These are phyloP conservation scores for Idaea biselata DNA, from an alignment of 2,888 invertebrate genomes.

Conservation along the genomic window DNA sequence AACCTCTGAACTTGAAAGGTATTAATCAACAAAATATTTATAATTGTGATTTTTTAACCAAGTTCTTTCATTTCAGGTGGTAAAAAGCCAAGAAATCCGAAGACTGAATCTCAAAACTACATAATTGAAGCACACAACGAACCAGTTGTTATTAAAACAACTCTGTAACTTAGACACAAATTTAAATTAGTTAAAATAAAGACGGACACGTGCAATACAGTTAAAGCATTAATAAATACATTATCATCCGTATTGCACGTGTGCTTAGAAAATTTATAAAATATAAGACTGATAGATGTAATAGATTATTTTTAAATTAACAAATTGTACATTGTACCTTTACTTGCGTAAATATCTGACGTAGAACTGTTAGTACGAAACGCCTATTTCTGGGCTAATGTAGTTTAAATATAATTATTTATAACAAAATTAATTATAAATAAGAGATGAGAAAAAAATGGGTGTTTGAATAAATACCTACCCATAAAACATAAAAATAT, in stretches of 20 bases:
- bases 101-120: constrained; percentile 25
- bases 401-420: too few relatives aligned
- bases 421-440: too few relatives aligned
- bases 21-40: too few relatives aligned
- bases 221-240: too few relatives aligned
- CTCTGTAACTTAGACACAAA: constrained; percentile 20
- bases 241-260: too few relatives aligned
- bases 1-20: background rate
- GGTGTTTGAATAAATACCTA: too few relatives aligned
- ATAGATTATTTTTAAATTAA: constrained; percentile 10
- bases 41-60: constrained; percentile 4
- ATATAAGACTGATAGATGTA: constrained; percentile 21
- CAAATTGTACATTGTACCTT: constrained; percentile 24
- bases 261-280: background rate
- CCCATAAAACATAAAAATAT: too few relatives aligned
- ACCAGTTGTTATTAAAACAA: constrained; percentile 29
- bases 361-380: too few relatives aligned
- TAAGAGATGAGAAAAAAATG: too few relatives aligned
- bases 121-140: constrained; percentile 17
- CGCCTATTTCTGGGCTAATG: background rate
- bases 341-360: background rate
- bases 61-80: constrained; percentile 10
- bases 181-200: background rate
- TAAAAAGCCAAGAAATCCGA: constrained; percentile 28
- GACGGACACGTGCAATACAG: too few relatives aligned